Evolutionary conservation across 2,113 vertebrate genomes (phyloP).

Genomic region (Dunckerocampus dactyliophorus): DNA sequence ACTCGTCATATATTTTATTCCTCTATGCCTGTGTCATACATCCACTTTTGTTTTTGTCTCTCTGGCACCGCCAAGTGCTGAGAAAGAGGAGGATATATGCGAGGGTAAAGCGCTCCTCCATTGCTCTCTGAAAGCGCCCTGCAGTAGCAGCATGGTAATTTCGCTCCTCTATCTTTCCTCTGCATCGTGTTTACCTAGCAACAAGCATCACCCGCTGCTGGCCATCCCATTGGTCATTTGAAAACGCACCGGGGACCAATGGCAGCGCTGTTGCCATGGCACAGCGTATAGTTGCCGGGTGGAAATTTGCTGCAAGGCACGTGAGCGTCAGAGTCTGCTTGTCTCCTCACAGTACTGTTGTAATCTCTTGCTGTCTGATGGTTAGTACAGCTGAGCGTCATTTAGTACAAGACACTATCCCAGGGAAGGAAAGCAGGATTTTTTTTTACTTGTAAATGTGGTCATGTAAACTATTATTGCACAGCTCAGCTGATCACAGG

Average conservation of each 20-base stretch:
- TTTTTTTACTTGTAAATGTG: too few relatives aligned
- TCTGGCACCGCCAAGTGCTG: conserved; percentile 65
- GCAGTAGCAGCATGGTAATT: conserved; percentile 75
- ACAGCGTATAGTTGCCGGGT: conserved; percentile 83
- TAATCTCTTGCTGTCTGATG: conserved; percentile 73
- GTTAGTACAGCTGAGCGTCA: conserved; percentile 66
- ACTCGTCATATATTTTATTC: conserved; percentile 17
- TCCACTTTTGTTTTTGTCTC: conserved; percentile 52
- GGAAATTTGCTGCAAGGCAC: conserved; percentile 84
- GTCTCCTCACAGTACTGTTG: conserved; percentile 62
- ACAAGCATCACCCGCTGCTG: conserved; percentile 83
- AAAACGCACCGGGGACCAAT: conserved; percentile 79
- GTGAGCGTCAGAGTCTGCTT: conserved; percentile 77
- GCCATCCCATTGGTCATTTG: conserved; percentile 82
- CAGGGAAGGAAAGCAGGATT: too few relatives aligned
- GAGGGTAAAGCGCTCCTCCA: conserved; percentile 52
- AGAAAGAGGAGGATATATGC: conserved; percentile 48
- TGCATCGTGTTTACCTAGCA: conserved; percentile 89
- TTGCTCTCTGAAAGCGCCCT: conserved; percentile 64
- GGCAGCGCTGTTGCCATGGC: conserved; percentile 85
- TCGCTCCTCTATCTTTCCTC: conserved; percentile 84
- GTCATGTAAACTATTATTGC: too few relatives aligned
- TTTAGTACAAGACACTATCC: conserved; percentile 60
- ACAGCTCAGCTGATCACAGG: too few relatives aligned
- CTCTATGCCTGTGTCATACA: conserved; percentile 43